Conservation (phyloP, 1,140 invertebrate species). For the Manduca sexta region DNA sequence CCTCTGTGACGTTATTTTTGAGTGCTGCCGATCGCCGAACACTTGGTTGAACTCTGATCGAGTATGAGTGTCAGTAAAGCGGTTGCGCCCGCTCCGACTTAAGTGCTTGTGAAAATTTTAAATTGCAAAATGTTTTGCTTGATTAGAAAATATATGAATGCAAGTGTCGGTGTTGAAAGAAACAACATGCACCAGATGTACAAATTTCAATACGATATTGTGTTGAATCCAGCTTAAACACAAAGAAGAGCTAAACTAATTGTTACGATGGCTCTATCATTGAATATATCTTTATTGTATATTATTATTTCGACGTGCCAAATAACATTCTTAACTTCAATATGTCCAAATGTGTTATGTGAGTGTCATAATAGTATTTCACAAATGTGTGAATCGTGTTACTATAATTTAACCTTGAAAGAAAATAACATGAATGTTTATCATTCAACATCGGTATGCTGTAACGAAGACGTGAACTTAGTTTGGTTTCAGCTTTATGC, state of each 20-base stretch:
- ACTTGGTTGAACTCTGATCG: conserved; percentile 13
- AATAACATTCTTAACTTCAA: conserved; percentile 38
- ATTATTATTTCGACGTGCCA: conserved; percentile 46
- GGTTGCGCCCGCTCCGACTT: conserved; percentile 22
- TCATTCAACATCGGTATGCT: conserved; percentile 35
- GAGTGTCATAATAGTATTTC: conserved; percentile 30
- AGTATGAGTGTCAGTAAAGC: conserved; percentile 37
- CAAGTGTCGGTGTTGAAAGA: conserved; percentile 27
- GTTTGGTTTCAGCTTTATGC: conserved; percentile 25
- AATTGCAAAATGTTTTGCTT: conserved; percentile 44
- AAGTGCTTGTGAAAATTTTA: conserved; percentile 44
- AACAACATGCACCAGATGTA: conserved; percentile 29
- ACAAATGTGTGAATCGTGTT: conserved; percentile 37
- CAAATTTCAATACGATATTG: conserved; percentile 37
- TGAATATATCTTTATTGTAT: conserved; percentile 50
- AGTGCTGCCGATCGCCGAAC: conserved; percentile 1
- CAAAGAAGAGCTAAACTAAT: conserved; percentile 6
- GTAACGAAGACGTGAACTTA: conserved; percentile 28
- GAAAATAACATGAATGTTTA: conserved; percentile 34
- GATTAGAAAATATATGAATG: conserved; percentile 20
- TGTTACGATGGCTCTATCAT: conserved; percentile 47
- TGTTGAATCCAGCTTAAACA: conserved; percentile 59
- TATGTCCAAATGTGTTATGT: conserved; percentile 42
- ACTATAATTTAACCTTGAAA: conserved; percentile 48
- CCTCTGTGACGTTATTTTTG: background rate